Base-by-base conservation (phyloP, 1,140 invertebrate genomes). In the Scaptomyza graminum region DNA sequence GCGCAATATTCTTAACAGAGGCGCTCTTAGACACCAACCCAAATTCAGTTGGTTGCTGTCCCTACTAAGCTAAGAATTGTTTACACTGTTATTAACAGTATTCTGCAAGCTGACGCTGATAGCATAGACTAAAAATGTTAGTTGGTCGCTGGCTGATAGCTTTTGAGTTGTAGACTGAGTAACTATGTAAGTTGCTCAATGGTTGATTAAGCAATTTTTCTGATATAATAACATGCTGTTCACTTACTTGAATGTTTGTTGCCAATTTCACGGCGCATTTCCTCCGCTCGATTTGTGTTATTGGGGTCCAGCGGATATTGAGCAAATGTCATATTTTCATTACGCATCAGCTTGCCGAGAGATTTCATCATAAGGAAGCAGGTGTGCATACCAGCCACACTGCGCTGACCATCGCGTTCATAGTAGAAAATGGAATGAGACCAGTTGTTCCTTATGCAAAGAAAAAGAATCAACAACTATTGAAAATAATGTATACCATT, bases 171-270 rank as follows among this genome's bases (percentile, higher is more conserved):
- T n/a, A n/a, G n/a, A n/a, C n/a, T n/a, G n/a, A n/a, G n/a, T n/a
- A n/a, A n/a, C n/a, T n/a, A n/a, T n/a, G n/a, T n/a, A n/a, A n/a
- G n/a, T n/a, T n/a, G n/a, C n/a, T n/a, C n/a, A n/a, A n/a, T n/a
- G n/a, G n/a, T n/a, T n/a, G n/a, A n/a, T n/a, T n/a, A n/a, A n/a
- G n/a, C n/a, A n/a, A n/a, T n/a, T n/a, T n/a, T n/a, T n/a, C n/a
- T n/a, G n/a, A n/a, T n/a, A n/a, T n/a, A n/a, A n/a, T n/a, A n/a
- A n/a, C n/a, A n/a, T 1, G 3, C 9, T 13, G 11, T 50, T 22
- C 9, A 92, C 92, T 92, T 83, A 93, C 93, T 92, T 90, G 92
- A 87, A 79, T 93, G 91, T 62, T 92, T 90, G 41, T 91, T 90
- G 56, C 93, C 93, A 72, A 93, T 91, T 82, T 92, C 91, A 52